These are phyloP conservation scores for Petrocephalus sullivani DNA, from an alignment of 2,797 vertebrate genomes.

Conservation along the genomic window DNA sequence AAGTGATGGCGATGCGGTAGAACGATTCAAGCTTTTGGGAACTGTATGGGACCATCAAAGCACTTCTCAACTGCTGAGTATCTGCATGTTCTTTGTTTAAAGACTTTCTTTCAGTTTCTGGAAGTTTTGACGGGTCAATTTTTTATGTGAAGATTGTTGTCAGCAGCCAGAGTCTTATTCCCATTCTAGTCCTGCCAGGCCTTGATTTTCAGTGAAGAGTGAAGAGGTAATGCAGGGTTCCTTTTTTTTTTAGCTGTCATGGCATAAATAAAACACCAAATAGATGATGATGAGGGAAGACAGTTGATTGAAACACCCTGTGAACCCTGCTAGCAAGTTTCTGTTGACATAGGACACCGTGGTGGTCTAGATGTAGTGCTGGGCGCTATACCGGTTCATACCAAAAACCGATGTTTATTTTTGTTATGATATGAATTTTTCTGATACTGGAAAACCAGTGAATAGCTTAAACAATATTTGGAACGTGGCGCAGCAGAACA, in stretches of 20 bases:
- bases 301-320: neutral
- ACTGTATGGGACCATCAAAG: neutral
- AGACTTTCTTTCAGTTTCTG: neutral
- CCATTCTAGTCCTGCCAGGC: neutral
- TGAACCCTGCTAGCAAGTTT: neutral
- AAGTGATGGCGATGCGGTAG: neutral
- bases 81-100: conserved; percentile 9
- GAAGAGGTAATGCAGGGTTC: neutral
- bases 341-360: neutral
- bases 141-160: neutral
- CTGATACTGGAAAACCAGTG: no score
- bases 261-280: neutral
- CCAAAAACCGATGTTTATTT: no score
- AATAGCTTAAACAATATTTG: no score
- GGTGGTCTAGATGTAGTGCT: neutral
- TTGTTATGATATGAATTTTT: no score
- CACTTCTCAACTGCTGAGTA: neutral
- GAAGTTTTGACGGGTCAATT: neutral
- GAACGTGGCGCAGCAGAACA: no score
- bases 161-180: neutral
- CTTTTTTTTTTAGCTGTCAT: neutral
- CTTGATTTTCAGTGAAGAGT: neutral
- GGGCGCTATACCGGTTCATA: no score
- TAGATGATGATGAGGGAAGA: neutral
- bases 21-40: neutral